Conservation (phyloP, 2,888 invertebrate species). For the Pammene fasciana region DNA sequence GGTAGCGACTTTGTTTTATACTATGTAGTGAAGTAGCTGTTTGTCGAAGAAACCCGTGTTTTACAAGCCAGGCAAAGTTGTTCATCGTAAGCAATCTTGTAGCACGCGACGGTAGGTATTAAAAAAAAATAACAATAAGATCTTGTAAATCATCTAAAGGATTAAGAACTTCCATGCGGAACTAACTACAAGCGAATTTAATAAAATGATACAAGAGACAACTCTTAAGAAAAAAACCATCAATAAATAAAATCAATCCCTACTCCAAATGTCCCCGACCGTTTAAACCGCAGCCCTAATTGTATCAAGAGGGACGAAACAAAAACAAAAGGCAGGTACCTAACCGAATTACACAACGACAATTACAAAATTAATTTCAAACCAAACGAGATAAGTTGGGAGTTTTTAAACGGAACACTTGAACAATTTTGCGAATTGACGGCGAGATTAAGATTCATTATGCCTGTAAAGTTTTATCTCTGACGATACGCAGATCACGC, state of each 20-base stretch:
- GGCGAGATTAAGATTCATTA: conserved; percentile 81
- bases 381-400: conserved; percentile 69
- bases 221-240: neutral
- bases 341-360: conserved; percentile 70
- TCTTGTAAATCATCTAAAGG: too few species aligned
- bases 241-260: conserved; percentile 2
- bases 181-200: neutral
- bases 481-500: conserved; percentile 37
- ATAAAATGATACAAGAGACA: too few species aligned
- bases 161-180: too few species aligned
- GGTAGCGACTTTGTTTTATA: too few species aligned
- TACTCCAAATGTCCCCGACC: neutral
- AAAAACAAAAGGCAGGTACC: conserved; percentile 65
- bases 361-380: conserved; percentile 72
- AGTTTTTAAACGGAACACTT: conserved; percentile 76
- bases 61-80: too few species aligned
- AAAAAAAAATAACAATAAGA: too few species aligned
- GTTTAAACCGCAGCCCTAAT: conserved; percentile 43
- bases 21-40: too few species aligned
- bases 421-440: conserved; percentile 78
- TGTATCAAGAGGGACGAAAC: conserved; percentile 57
- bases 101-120: too few species aligned
- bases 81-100: too few species aligned
- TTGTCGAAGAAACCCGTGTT: too few species aligned
- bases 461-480: conserved; percentile 81